Percentiles rank a stretch among this genome's conserved stretches.
phyloP scores from a whole-genome alignment of 2,888 invertebrate species.

The Ochropacha duplaris region DNA sequence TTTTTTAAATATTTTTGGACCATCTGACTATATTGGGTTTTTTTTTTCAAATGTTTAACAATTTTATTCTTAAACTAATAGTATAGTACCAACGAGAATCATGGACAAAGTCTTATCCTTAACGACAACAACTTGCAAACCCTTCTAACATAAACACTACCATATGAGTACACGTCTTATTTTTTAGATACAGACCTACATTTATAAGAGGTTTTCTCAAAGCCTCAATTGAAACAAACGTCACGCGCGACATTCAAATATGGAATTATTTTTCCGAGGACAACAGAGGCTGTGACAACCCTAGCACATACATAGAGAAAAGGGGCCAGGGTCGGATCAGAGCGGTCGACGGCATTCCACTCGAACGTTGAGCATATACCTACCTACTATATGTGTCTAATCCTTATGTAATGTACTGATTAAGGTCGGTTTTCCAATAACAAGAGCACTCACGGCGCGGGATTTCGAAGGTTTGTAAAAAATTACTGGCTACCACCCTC shows the following conservation, averaged over 20 bases:
- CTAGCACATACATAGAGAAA: background rate
- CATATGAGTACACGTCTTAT: background rate
- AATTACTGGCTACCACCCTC: no score
- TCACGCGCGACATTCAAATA: background rate
- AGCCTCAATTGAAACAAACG: background rate
- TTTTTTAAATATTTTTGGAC: no score
- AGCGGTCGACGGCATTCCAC: background rate
- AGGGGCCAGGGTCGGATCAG: conserved; percentile 2
- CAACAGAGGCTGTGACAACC: background rate
- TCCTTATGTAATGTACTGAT: background rate
- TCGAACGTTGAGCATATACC: background rate
- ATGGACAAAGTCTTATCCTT: background rate
- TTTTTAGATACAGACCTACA: background rate
- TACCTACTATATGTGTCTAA: background rate
- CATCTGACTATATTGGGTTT: no score
- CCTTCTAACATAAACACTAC: background rate
- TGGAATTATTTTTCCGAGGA: background rate
- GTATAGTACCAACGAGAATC: background rate
- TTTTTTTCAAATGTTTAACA: background rate
- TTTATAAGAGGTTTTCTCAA: background rate
- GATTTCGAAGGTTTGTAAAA: no score
- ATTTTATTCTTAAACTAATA: background rate
- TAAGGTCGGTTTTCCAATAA: background rate
- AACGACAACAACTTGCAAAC: background rate
- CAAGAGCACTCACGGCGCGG: background rate